Evolutionary conservation across 2,797 vertebrate species (phyloP).

Genomic region (Neostethus bicornis): DNA sequence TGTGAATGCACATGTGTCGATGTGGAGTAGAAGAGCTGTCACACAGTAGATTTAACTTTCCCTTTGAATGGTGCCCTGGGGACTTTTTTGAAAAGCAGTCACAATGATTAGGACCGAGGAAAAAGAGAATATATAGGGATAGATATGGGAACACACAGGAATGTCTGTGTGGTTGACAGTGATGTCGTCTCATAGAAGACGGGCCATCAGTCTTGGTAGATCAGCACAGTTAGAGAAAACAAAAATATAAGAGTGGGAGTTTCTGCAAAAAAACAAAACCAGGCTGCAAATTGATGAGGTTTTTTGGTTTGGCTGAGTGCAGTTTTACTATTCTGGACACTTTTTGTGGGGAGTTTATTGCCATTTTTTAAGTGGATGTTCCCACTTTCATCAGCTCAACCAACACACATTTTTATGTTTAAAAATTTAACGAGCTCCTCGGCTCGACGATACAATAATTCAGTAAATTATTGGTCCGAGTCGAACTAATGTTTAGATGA

Average conservation of each 20-base stretch:
- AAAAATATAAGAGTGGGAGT: constrained; percentile 12
- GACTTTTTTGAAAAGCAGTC: constrained; percentile 47
- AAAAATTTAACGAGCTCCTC: too few relatives aligned
- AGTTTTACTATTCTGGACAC: background rate
- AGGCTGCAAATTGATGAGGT: background rate
- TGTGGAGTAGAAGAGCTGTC: constrained; percentile 41
- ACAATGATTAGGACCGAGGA: constrained; percentile 45
- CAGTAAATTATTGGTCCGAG: too few relatives aligned
- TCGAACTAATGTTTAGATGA: too few relatives aligned
- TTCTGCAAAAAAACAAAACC: constrained; percentile 15
- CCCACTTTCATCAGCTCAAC: constrained; percentile 49
- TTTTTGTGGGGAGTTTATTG: constrained; percentile 12
- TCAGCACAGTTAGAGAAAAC: constrained; percentile 24
- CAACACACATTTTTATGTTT: too few relatives aligned
- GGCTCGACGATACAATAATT: too few relatives aligned
- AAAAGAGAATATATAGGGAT: constrained; percentile 15
- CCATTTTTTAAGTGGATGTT: constrained; percentile 48
- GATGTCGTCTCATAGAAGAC: constrained; percentile 37
- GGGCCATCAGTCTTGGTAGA: constrained; percentile 35
- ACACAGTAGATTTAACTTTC: constrained; percentile 34
- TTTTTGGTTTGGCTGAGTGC: background rate
- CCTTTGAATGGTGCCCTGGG: constrained; percentile 33
- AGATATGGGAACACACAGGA: background rate
- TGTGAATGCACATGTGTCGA: constrained; percentile 28
- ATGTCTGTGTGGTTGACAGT: constrained; percentile 18